phyloP scores from a whole-genome alignment of 2,797 vertebrate genomes.

The Kryptopterus vitreolus region DNA sequence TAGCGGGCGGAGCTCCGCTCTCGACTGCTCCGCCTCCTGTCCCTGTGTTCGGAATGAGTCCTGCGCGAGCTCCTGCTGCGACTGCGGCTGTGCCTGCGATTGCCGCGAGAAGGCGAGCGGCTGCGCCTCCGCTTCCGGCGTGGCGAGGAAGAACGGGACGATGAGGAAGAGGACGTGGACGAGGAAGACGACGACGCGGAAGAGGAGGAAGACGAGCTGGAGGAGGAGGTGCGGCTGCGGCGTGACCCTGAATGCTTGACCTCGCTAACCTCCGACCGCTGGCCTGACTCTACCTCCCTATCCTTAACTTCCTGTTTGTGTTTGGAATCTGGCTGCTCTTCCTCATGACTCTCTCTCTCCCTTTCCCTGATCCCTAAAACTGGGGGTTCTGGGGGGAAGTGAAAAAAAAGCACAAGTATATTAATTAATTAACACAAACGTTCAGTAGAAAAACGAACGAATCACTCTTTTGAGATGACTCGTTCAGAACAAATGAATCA shows the following conservation, averaged over 20 bases:
- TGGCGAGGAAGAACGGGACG: conserved; percentile 88
- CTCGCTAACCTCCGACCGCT: conserved; percentile 82
- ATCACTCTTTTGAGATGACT: too few relatives aligned
- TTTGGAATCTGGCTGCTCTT: conserved; percentile 81
- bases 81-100: conserved; percentile 89
- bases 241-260: conserved; percentile 81
- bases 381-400: conserved; percentile 84
- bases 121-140: conserved; percentile 88
- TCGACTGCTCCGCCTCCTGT: conserved; percentile 82
- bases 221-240: conserved; percentile 86
- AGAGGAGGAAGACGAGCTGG: conserved; percentile 86
- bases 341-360: conserved; percentile 85
- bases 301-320: conserved; percentile 87
- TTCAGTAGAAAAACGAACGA: too few relatives aligned
- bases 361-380: conserved; percentile 88
- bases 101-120: conserved; percentile 83
- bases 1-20: conserved; percentile 79
- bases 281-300: conserved; percentile 80
- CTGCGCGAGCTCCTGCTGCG: conserved; percentile 79
- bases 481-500: too few relatives aligned
- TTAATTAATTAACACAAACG: too few relatives aligned
- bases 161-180: conserved; percentile 87
- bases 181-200: conserved; percentile 87
- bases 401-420: too few relatives aligned
- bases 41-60: conserved; percentile 81